Conservation (phyloP, 2,113 vertebrate genomes). For the Lynx canadensis region DNA sequence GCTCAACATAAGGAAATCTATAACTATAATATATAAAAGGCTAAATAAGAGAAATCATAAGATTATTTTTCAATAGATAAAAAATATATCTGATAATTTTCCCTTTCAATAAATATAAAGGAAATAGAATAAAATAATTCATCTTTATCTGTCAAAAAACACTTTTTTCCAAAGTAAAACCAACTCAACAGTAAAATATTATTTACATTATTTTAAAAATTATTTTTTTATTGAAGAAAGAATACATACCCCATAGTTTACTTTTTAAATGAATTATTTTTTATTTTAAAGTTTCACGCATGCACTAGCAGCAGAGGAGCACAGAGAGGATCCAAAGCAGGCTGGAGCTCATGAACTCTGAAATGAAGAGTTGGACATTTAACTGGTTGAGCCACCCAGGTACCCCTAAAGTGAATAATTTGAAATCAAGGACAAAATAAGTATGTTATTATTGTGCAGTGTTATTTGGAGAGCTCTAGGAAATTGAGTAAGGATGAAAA, state of each 20-base stretch:
- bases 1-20: background rate
- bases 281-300: too few relatives aligned
- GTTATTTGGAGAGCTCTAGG: background rate
- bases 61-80: background rate
- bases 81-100: background rate
- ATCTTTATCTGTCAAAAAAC: background rate
- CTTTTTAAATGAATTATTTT: background rate
- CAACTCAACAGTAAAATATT: background rate
- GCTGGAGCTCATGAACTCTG: too few relatives aligned
- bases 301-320: too few relatives aligned
- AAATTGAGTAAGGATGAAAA: background rate
- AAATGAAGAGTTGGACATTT: too few relatives aligned
- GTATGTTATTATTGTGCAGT: background rate
- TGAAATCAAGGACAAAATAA: conserved; percentile 2
- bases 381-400: too few relatives aligned
- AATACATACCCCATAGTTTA: background rate
- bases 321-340: too few relatives aligned
- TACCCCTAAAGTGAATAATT: background rate
- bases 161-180: background rate
- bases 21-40: background rate
- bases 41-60: background rate
- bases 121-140: background rate
- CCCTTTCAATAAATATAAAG: background rate
- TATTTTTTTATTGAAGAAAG: background rate
- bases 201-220: background rate